Conservation (phyloP, 2,797 vertebrate species). For the Rhabdomys pumilio region DNA sequence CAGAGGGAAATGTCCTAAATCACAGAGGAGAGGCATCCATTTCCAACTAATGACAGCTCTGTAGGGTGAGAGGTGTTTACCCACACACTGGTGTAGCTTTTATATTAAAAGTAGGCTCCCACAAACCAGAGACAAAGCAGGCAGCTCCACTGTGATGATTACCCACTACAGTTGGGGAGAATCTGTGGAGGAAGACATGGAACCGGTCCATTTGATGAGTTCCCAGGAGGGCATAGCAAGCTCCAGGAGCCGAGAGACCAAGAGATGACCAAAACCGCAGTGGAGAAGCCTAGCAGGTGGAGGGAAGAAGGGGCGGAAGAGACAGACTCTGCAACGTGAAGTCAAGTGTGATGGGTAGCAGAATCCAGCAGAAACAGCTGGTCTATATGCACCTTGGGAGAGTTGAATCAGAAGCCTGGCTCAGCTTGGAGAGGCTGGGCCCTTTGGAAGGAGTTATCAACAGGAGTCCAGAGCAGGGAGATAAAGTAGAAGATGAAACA, state of each 20-base stretch:
- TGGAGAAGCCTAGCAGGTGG: not conserved
- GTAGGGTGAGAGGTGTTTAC: not conserved
- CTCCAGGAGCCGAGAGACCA: not conserved
- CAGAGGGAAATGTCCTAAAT: not conserved
- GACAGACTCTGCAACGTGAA: not conserved
- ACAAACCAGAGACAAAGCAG: not conserved
- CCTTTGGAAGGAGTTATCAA: not conserved
- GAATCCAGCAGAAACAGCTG: not conserved
- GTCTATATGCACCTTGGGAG: not conserved
- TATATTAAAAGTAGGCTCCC: not conserved
- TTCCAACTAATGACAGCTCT: not conserved
- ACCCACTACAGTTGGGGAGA: not conserved
- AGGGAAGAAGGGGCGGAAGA: not conserved
- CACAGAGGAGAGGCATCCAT: not conserved
- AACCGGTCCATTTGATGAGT: not conserved
- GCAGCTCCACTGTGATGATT: not conserved
- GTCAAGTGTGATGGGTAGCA: not conserved
- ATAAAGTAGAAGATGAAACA: not conserved
- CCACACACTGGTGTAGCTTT: not conserved
- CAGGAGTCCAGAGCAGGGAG: not conserved
- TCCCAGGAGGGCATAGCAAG: not conserved
- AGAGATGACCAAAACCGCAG: not conserved
- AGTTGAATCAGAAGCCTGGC: too few species aligned
- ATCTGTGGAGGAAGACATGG: not conserved
- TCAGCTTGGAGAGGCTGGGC: not conserved